Percentiles rank a stretch among this genome's conserved stretches.
Conservation (phyloP, 2,113 vertebrate species). For the Peromyscus californicus region DNA sequence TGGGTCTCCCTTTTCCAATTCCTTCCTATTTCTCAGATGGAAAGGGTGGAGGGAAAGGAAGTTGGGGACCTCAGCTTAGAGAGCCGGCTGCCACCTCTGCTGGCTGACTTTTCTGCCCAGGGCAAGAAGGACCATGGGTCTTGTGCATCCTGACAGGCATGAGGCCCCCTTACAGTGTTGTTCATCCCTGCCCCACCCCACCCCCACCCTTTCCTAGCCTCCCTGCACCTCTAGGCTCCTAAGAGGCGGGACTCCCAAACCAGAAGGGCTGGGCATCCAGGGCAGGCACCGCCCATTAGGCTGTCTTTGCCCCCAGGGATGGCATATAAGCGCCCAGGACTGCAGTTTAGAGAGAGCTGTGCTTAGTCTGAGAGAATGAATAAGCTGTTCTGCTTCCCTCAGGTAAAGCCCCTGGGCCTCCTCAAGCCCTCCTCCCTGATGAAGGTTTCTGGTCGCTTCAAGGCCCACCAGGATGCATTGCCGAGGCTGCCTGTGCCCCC, state of each 20-base stretch:
- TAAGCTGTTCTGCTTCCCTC: constrained; percentile 79
- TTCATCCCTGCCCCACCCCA: not conserved
- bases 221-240: not conserved
- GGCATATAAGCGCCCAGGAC: constrained; percentile 53
- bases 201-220: not conserved
- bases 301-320: not conserved
- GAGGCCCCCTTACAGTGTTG: not conserved
- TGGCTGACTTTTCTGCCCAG: not conserved
- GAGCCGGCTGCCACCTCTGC: not conserved
- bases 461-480: constrained; percentile 93
- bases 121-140: not conserved
- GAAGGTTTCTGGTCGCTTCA: constrained; percentile 90
- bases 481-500: constrained; percentile 93
- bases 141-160: not conserved
- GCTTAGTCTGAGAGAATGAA: not conserved
- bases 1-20: not conserved
- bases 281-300: constrained; percentile 60
- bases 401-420: constrained; percentile 90
- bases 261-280: not conserved
- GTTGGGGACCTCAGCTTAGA: not conserved
- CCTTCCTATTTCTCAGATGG: constrained; percentile 31
- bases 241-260: not conserved
- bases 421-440: constrained; percentile 90
- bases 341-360: not conserved
- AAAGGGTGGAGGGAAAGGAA: constrained; percentile 36